These are phyloP conservation scores for Tadarida brasiliensis DNA, from an alignment of 2,797 vertebrate species.

Conservation along the genomic window DNA sequence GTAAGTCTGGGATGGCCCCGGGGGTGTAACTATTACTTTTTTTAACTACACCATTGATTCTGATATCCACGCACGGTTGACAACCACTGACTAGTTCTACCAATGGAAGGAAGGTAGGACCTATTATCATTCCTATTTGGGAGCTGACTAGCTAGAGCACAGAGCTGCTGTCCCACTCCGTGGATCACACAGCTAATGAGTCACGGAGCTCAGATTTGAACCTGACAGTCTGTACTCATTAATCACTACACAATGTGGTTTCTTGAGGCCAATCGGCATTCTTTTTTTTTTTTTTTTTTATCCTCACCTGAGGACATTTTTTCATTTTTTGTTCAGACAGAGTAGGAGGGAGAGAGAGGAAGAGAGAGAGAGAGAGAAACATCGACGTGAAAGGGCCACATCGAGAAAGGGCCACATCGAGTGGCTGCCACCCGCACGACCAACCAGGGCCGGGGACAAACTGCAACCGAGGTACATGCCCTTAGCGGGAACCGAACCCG, in stretches of 20 bases:
- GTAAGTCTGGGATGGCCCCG: not conserved
- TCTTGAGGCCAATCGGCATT: too few relatives aligned
- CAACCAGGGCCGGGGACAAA: too few relatives aligned
- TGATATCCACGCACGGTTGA: not conserved
- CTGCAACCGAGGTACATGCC: too few relatives aligned
- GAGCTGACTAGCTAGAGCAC: not conserved
- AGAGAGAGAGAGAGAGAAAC: too few relatives aligned
- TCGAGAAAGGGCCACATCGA: too few relatives aligned
- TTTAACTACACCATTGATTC: not conserved
- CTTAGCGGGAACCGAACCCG: too few relatives aligned
- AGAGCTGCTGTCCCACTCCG: not conserved
- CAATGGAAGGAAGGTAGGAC: not conserved
- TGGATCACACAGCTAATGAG: not conserved
- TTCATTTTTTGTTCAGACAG: too few relatives aligned
- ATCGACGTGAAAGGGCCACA: too few relatives aligned
- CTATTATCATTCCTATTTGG: not conserved
- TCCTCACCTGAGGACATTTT: too few relatives aligned
- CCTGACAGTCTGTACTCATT: not conserved
- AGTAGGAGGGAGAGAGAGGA: too few relatives aligned
- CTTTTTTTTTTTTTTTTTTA: too few relatives aligned
- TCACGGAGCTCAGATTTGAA: slow-evolving; percentile 10
- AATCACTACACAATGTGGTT: not conserved
- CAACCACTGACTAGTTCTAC: not conserved
- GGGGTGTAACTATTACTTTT: not conserved
- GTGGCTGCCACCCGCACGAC: too few relatives aligned